Evolutionary conservation across 2,888 invertebrate genomes (phyloP).

Genomic region (Ophion ellenae): DNA sequence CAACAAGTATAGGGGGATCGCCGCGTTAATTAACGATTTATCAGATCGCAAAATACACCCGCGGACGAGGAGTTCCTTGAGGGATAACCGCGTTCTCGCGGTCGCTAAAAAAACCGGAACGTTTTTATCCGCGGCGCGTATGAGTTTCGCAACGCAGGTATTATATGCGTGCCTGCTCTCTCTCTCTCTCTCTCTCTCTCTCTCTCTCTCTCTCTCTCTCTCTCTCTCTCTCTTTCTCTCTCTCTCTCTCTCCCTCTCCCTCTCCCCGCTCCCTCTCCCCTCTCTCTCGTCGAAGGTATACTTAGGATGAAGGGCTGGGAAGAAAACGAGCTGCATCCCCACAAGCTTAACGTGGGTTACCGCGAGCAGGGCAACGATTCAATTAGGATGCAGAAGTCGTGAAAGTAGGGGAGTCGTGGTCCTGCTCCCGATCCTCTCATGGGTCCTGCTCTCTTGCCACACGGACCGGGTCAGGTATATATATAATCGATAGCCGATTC

Average conservation of each 20-base stretch:
- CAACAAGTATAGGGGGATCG: neutral
- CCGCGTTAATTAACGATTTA: constrained; percentile 58
- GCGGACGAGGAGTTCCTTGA: constrained; percentile 26
- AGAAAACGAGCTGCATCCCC: too few relatives aligned
- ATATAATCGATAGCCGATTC: constrained; percentile 77
- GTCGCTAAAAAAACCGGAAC: constrained; percentile 24
- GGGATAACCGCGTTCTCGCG: constrained; percentile 28
- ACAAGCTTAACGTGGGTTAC: constrained; percentile 34
- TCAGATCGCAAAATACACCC: constrained; percentile 58
- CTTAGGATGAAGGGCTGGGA: too few relatives aligned
- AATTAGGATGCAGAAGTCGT: constrained; percentile 74
- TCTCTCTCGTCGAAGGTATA: too few relatives aligned
- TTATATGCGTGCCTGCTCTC: neutral
- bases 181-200: too few relatives aligned
- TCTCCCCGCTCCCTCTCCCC: too few relatives aligned
- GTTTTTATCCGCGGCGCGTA: constrained; percentile 31
- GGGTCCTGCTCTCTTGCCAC: constrained; percentile 48
- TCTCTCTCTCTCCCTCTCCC: too few relatives aligned
- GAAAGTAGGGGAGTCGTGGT: constrained; percentile 42
- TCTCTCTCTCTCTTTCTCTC: too few relatives aligned
- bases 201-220: too few relatives aligned
- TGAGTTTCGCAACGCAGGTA: constrained; percentile 12
- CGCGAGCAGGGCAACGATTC: constrained; percentile 63
- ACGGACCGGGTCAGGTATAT: constrained; percentile 62
- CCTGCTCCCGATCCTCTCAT: constrained; percentile 42